Base-by-base conservation (phyloP, 2,113 vertebrate genomes). In the Tautogolabrus adspersus region DNA sequence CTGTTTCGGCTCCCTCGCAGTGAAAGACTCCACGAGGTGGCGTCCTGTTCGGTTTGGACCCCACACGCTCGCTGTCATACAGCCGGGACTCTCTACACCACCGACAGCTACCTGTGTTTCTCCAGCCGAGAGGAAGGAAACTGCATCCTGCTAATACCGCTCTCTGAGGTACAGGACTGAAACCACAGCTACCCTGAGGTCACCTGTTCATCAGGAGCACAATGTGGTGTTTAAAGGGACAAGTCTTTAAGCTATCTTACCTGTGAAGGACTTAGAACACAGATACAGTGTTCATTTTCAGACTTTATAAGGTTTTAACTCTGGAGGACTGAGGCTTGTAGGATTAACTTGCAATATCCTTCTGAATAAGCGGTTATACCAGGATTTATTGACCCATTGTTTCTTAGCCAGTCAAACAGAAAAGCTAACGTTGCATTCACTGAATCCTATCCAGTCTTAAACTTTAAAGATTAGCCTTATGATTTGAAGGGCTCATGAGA, bases 61-160 rank as follows among this genome's bases (percentile, higher is more conserved):
- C 97, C 98, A 0, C 97, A 98, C 54, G 95, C 95, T 10, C 97
- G 97, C 93, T 96, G 96, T 82, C 98, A 99, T 87, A 98, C 96
- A 0, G 89, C 54, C 0, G 98, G 98, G 21, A 96, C 92, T 0
- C 94, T 99, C 71, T 98, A 97, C 56, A 73, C 95, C 80, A 98
- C 98, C 0, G 96, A 99, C 88, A 91, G 88, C 47, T 99, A 98
- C 10, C 85, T 99, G 91, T 97, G 97, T 75, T 99, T 99, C 91
- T 95, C 95, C 88, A 97, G 97, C 94, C 94, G 95, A 46, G 97
- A 98, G 75, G 94, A 97, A 26, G 96, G 96, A 34, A 93, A 86
- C 82, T 98, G 97, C 82, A 91, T 84, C 40, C 95, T 99, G 42
- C 89, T 99, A 74, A 94, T 99, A 18, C 97, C 97, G 0, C 95